Conservation (phyloP, 2,113 vertebrate species). For the Montifringilla adamsi region DNA sequence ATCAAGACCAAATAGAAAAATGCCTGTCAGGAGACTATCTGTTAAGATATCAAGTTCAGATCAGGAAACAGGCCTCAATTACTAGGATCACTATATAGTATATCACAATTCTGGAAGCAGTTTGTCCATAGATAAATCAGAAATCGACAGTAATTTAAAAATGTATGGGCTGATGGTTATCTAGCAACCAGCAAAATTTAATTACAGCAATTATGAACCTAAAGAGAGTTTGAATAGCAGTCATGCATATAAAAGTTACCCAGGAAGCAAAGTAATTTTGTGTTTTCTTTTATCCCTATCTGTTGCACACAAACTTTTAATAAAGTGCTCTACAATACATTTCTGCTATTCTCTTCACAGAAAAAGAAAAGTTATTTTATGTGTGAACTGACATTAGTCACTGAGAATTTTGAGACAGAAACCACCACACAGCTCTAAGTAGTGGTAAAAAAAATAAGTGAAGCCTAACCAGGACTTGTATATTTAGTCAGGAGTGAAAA, state of each 20-base stretch:
- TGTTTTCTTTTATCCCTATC: background rate
- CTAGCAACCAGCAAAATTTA: background rate
- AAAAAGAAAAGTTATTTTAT: background rate
- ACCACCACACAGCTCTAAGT: background rate
- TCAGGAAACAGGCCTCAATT: background rate
- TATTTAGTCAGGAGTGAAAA: background rate
- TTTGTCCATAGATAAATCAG: background rate
- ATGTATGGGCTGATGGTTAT: accelerated
- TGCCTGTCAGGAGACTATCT: background rate
- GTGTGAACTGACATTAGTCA: background rate
- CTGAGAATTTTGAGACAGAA: background rate
- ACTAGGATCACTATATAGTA: background rate
- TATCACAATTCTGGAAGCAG: background rate
- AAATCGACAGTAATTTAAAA: background rate
- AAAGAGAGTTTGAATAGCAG: background rate
- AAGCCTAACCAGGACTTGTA: background rate
- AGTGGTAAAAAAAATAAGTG: background rate
- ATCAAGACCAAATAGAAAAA: background rate
- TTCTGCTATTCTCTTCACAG: background rate
- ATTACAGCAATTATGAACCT: background rate
- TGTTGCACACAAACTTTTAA: background rate
- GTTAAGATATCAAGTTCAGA: background rate
- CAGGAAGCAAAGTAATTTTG: background rate
- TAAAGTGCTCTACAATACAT: background rate
- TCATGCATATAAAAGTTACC: background rate